phyloP scores from a whole-genome alignment of 2,113 vertebrate genomes.

The Caretta caretta region DNA sequence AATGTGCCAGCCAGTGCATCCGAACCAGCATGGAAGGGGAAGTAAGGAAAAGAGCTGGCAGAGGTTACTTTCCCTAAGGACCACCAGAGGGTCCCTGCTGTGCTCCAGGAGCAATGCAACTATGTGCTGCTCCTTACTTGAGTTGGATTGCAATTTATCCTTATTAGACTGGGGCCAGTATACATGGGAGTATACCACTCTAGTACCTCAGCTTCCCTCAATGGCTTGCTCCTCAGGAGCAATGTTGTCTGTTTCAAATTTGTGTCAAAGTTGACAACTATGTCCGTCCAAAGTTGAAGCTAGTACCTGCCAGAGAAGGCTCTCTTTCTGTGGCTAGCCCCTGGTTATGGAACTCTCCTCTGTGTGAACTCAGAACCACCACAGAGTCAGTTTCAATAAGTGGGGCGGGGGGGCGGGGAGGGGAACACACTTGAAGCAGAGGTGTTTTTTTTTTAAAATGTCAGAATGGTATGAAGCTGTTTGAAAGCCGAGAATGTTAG shows the following conservation, averaged over 20 bases:
- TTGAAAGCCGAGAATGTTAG: neutral
- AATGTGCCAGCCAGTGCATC: neutral
- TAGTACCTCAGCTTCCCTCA: neutral
- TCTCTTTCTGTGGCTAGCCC: neutral
- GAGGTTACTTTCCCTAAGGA: neutral
- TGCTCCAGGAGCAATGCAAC: neutral
- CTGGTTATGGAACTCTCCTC: neutral
- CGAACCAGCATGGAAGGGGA: neutral
- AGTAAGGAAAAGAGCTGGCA: neutral
- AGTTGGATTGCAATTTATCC: neutral
- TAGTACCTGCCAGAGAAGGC: neutral
- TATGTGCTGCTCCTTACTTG: neutral
- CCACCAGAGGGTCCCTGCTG: neutral
- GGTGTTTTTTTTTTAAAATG: neutral
- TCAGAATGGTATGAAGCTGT: neutral
- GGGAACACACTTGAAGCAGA: neutral
- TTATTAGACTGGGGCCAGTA: neutral
- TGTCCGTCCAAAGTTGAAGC: neutral
- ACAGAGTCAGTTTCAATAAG: neutral
- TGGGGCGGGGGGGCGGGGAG: accelerated
- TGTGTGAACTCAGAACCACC: neutral
- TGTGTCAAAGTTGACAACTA: neutral
- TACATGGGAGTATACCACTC: neutral
- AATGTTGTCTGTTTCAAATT: neutral
- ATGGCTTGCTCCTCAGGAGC: neutral